Evolutionary conservation across 2,113 vertebrate genomes (phyloP).

Genomic region (Campylorhamphus procurvoides): DNA sequence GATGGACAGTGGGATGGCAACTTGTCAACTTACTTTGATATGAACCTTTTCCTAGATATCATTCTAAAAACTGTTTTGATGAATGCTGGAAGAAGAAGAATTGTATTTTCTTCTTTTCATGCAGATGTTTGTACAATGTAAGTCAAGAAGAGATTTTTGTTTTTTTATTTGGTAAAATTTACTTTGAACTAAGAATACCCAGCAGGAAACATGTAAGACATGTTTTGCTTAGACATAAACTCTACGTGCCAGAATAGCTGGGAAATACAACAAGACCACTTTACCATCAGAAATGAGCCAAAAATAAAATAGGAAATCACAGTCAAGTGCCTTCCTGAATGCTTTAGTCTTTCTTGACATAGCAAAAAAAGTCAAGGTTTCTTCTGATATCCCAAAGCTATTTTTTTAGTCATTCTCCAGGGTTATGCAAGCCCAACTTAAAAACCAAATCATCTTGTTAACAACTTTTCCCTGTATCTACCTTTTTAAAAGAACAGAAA

Average conservation of each 20-base stretch:
- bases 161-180: neutral
- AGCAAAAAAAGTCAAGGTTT: neutral
- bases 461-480: neutral
- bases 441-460: neutral
- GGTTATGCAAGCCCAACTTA: neutral
- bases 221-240: neutral
- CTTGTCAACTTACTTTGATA: slow-evolving; percentile 93
- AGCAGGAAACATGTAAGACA: neutral
- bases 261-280: neutral
- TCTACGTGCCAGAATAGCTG: neutral
- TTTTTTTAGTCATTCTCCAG: neutral
- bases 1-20: slow-evolving; percentile 94
- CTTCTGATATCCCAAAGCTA: neutral
- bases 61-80: slow-evolving; percentile 89
- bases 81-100: slow-evolving; percentile 86
- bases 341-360: neutral
- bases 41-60: slow-evolving; percentile 92
- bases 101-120: slow-evolving; percentile 96
- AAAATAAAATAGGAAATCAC: neutral
- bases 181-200: neutral
- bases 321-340: neutral
- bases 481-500: neutral
- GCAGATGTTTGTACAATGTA: slow-evolving; percentile 96
- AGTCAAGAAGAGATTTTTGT: slow-evolving; percentile 60
- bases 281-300: neutral